Base-by-base conservation (phyloP, 2,888 invertebrate species). In the Deroplatys truncata region DNA sequence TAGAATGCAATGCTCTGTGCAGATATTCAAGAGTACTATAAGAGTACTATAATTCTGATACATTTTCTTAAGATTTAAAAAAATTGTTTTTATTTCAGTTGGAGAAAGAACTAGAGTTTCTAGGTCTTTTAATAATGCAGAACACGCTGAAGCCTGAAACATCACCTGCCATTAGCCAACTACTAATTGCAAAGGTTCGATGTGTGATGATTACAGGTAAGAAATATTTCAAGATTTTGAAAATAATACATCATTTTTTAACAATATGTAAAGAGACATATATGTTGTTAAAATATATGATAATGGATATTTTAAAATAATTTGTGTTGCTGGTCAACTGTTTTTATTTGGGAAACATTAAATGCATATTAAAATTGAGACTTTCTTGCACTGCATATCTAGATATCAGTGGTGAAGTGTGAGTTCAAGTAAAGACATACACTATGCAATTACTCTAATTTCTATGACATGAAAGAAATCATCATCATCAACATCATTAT, bases 161-260 rank as follows among this genome's bases (percentile, higher is more conserved):
- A 2, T 94, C 96, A 86, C 95, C 96, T 86, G 96, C 97, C 25
- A 97, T 98, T 89, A 94, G 94, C 91, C 95, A 96, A 91, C 94
- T 98, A 43, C 95, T 96, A 86, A 94, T 95, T 49, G 98, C 98
- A 82, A 95, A 96, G 91, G 96, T 98, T 92, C 95, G 96, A 91
- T 96, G 96, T 91, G 95, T 98, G 89, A 98, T 98, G 98, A 97
- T 98, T 90, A 98, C 98, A 92, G 98, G 97, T 97, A 92, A 92
- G 93, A 84, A 31, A 28, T 84, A 28, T 25, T 28, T 82, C 43
- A 28, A 84, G 5, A 25, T 10, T 25, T 43, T 86, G 25, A 5
- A 28, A 43, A 43, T 31, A n/a, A 56, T 84, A 20, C 29, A 15
- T 85, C 35, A 28, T 43, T 43, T 85, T 49, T 86, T 56, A 88